Evolutionary conservation across 1,140 invertebrate species (phyloP).

Genomic region (Elymnias hypermnestra): DNA sequence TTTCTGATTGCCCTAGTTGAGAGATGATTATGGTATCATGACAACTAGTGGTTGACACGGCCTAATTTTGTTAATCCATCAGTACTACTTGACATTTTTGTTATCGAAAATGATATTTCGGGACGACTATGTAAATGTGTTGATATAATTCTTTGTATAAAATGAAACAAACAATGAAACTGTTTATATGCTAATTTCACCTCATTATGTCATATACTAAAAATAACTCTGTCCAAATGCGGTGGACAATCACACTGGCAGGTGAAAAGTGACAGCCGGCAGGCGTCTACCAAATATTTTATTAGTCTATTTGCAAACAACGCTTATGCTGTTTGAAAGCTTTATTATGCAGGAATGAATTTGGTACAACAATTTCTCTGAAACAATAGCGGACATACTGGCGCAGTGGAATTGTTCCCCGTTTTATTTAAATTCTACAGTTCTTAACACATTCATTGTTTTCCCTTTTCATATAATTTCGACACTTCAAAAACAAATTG

Average conservation of each 20-base stretch:
- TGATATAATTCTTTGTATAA: no score
- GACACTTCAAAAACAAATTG: not conserved
- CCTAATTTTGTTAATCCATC: no score
- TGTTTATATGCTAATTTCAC: no score
- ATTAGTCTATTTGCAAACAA: conserved; percentile 1
- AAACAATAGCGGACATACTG: conserved; percentile 2
- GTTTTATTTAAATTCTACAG: not conserved
- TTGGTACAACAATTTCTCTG: conserved; percentile 1
- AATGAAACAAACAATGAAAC: no score
- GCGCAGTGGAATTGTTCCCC: conserved; percentile 1
- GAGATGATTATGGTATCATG: no score
- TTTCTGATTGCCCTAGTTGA: no score
- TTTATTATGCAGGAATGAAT: conserved; percentile 6
- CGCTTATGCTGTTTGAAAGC: conserved; percentile 1
- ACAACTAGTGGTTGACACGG: no score
- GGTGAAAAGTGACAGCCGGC: not conserved
- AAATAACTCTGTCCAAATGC: no score
- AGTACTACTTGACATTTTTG: no score
- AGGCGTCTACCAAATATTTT: conserved; percentile 2
- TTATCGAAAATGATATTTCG: no score
- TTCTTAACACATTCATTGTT: conserved; percentile 1
- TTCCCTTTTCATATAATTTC: not conserved
- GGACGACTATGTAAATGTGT: no score
- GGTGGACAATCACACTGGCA: conserved; percentile 1
- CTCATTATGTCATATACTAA: no score